Evolutionary conservation across 1,140 invertebrate species (phyloP).

Genomic region (Stenopsyche tienmushanensis): DNA sequence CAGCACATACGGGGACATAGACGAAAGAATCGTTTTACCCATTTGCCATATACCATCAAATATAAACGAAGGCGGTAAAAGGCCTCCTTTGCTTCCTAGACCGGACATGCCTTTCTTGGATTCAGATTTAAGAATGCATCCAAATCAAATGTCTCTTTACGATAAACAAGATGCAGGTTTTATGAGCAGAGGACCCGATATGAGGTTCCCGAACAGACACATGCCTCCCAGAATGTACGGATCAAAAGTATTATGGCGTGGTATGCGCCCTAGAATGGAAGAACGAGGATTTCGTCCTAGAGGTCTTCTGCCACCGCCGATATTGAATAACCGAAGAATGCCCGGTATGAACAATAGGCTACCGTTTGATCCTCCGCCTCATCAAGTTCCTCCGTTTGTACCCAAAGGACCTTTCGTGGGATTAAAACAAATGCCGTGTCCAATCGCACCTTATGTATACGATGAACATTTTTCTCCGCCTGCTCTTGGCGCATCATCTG

Average conservation of each 20-base stretch:
- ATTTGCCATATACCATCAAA: not conserved
- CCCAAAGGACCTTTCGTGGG: constrained; percentile 47
- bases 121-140: constrained; percentile 32
- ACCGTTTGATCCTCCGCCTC: constrained; percentile 43
- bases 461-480: constrained; percentile 46
- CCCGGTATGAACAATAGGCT: constrained; percentile 42
- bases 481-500: constrained; percentile 45
- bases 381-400: constrained; percentile 44
- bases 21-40: constrained; percentile 48
- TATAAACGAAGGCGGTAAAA: constrained; percentile 19
- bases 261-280: constrained; percentile 20
- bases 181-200: constrained; percentile 11
- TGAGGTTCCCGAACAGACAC: constrained; percentile 15
- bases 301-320: constrained; percentile 45
- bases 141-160: not conserved
- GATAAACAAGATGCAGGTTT: not conserved
- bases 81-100: constrained; percentile 28
- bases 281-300: constrained; percentile 45
- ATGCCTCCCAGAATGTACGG: constrained; percentile 16
- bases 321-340: constrained; percentile 44
- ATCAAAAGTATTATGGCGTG: constrained; percentile 23
- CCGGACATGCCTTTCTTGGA: constrained; percentile 24
- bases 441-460: constrained; percentile 45
- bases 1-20: constrained; percentile 52
- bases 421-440: constrained; percentile 48